These are phyloP conservation scores for Temnothorax rugatulus DNA, from an alignment of 2,888 invertebrate genomes.

Conservation along the genomic window DNA sequence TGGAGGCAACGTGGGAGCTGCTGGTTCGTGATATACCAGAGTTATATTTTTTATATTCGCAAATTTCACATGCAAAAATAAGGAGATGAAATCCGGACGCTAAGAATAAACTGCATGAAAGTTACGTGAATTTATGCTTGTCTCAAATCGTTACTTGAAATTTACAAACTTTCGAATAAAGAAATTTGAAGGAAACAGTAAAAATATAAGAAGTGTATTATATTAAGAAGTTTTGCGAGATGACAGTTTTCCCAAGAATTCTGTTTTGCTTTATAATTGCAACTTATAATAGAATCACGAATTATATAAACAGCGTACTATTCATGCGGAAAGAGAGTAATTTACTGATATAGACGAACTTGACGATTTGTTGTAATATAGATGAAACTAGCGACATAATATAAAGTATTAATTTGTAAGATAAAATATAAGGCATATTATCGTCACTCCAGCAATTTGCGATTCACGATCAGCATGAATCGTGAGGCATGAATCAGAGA, in stretches of 20 bases:
- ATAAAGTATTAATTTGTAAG: background rate
- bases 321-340: background rate
- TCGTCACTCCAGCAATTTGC: background rate
- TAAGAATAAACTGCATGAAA: background rate
- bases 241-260: background rate
- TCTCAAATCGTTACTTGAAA: background rate
- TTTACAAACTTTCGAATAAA: background rate
- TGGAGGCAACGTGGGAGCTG: slow-evolving; percentile 79
- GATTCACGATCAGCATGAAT: background rate
- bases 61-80: background rate
- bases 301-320: background rate
- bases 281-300: background rate
- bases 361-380: background rate
- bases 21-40: slow-evolving; percentile 54
- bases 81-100: background rate
- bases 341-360: background rate
- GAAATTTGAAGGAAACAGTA: background rate
- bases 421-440: background rate
- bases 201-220: background rate
- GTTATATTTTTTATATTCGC: background rate
- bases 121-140: too few species aligned
- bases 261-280: background rate
- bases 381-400: background rate
- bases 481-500: background rate
- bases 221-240: background rate